These are phyloP conservation scores for Cheilosia pagana DNA, from an alignment of 2,888 invertebrate species.

Conservation along the genomic window DNA sequence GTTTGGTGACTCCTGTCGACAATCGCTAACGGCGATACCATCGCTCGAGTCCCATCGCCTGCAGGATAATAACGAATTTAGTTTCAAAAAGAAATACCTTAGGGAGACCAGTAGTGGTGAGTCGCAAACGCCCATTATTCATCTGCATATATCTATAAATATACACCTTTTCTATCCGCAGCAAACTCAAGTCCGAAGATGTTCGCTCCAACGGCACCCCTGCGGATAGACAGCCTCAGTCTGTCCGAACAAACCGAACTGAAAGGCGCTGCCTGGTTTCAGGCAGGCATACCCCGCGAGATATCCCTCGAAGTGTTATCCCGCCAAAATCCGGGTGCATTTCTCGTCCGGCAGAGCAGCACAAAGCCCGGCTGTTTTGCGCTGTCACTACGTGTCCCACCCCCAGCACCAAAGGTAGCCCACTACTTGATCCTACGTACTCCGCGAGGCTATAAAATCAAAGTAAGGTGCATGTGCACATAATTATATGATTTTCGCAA, in stretches of 20 bases:
- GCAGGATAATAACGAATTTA: constrained; percentile 81
- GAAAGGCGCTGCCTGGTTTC: constrained; percentile 96
- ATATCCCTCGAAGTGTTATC: constrained; percentile 96
- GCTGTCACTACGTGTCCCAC: constrained; percentile 96
- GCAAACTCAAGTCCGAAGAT: constrained; percentile 84
- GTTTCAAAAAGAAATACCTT: constrained; percentile 82
- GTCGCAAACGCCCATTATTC: constrained; percentile 50
- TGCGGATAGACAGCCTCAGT: constrained; percentile 86
- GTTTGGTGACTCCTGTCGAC: constrained; percentile 83
- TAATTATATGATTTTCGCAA: constrained; percentile 35
- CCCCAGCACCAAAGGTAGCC: constrained; percentile 91
- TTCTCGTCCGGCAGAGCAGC: constrained; percentile 97
- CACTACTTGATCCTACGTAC: constrained; percentile 97
- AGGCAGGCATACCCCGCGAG: constrained; percentile 97
- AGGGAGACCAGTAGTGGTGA: constrained; percentile 83
- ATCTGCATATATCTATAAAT: not conserved
- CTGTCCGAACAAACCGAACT: constrained; percentile 91
- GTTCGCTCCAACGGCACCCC: constrained; percentile 82
- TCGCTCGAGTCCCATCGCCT: constrained; percentile 79
- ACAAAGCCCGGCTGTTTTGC: constrained; percentile 97
- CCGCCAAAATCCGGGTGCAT: constrained; percentile 95
- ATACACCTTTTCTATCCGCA: constrained; percentile 65
- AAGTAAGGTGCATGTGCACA: constrained; percentile 85
- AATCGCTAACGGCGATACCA: constrained; percentile 83
- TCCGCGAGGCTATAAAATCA: constrained; percentile 95